phyloP scores from a whole-genome alignment of 2,797 vertebrate genomes.

The Rhinella marina region DNA sequence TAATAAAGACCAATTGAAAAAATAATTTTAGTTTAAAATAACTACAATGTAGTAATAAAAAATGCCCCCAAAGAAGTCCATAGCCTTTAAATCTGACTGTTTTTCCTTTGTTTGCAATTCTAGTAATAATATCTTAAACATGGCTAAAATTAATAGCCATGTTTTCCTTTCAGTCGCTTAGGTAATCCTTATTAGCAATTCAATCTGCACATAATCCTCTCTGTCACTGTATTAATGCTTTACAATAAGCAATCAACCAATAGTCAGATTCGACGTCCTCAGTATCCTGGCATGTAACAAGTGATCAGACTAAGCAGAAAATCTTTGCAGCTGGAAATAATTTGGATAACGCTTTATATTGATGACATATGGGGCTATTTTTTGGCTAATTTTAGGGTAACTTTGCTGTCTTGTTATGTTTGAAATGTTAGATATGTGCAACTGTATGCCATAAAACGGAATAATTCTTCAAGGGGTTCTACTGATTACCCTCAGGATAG shows the following conservation, averaged over 20 bases:
- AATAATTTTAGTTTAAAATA: too few species aligned
- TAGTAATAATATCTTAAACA: neutral
- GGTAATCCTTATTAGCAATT: constrained; percentile 30
- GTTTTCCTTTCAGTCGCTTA: constrained; percentile 4
- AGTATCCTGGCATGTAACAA: neutral
- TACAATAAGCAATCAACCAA: neutral
- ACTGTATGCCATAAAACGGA: too few species aligned
- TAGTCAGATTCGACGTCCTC: neutral
- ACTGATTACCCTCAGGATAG: too few species aligned
- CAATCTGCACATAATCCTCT: constrained; percentile 17
- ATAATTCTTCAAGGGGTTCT: too few species aligned
- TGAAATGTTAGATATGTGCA: too few species aligned
- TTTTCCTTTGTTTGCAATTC: neutral
- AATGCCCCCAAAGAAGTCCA: too few species aligned
- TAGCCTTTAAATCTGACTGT: neutral
- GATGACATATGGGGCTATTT: neutral
- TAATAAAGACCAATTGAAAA: too few species aligned
- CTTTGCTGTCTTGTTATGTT: neutral
- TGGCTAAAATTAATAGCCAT: neutral
- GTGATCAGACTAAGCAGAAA: constrained; percentile 11
- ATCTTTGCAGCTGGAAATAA: neutral
- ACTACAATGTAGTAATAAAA: too few species aligned
- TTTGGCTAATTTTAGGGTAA: neutral
- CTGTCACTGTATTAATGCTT: constrained; percentile 1
- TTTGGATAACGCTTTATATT: neutral